Evolutionary conservation across 1,140 invertebrate species (phyloP).

Genomic region (Myzus persicae): DNA sequence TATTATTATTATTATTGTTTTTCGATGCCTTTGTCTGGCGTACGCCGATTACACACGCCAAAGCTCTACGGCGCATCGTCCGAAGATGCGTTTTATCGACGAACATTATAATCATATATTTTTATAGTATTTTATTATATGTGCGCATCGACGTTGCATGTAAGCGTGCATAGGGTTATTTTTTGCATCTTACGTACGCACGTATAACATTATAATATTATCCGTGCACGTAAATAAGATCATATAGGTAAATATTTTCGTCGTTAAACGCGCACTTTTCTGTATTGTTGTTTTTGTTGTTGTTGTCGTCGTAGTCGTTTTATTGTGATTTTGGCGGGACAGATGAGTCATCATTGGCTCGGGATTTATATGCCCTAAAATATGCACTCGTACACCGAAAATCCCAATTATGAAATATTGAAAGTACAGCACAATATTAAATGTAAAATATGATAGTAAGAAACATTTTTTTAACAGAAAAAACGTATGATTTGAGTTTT

Average conservation of each 20-base stretch:
- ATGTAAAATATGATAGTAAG: neutral
- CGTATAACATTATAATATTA: too few species aligned
- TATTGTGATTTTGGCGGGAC: neutral
- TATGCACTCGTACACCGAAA: neutral
- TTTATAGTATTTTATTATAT: too few species aligned
- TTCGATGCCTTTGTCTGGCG: neutral
- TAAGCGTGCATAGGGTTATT: neutral
- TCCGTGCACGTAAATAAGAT: neutral
- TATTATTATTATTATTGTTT: neutral
- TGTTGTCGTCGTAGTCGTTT: neutral
- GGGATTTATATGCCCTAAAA: neutral
- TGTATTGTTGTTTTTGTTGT: neutral
- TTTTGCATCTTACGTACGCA: neutral
- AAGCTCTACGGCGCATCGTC: neutral
- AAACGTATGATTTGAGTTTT: neutral
- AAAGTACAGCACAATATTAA: too few species aligned
- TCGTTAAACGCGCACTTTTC: neutral
- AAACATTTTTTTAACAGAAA: neutral
- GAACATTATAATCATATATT: neutral
- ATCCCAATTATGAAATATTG: too few species aligned
- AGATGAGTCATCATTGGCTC: neutral
- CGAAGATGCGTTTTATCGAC: neutral
- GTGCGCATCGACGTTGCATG: too few species aligned
- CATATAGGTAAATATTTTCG: neutral
- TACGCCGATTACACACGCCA: neutral